Percentiles rank a stretch among this genome's conserved stretches.
phyloP scores from a whole-genome alignment of 2,797 vertebrate species.

The Phyllotis vaccarum region DNA sequence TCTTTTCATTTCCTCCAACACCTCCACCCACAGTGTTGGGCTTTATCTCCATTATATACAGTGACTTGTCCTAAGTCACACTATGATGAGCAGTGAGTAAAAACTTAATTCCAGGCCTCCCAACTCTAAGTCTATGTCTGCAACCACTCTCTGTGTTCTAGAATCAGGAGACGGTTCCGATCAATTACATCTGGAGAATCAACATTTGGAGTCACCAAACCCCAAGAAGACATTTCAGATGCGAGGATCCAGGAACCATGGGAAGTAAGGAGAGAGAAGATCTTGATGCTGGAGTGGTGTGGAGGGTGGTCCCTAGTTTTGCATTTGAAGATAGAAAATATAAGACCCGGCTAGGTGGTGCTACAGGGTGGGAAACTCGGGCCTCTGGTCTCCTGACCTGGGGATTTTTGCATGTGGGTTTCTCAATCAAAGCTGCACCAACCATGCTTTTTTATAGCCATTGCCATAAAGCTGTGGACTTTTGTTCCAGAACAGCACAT shows the following conservation, averaged over 20 bases:
- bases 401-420: conserved; percentile 58
- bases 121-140: not conserved
- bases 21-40: rapidly evolving
- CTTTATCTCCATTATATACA: not conserved
- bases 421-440: conserved; percentile 76
- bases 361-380: conserved; percentile 38
- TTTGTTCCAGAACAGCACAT: conserved; percentile 83
- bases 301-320: not conserved
- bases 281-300: not conserved
- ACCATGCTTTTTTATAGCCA: conserved; percentile 73
- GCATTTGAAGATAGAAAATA: not conserved
- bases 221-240: not conserved
- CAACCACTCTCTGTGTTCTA: not conserved
- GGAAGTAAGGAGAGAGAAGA: not conserved
- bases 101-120: not conserved
- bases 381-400: conserved; percentile 36
- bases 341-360: not conserved
- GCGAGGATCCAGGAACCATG: not conserved
- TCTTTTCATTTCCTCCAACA: not conserved
- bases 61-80: not conserved
- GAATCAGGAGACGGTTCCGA: not conserved
- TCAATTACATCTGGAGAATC: not conserved
- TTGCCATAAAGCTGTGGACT: conserved; percentile 83
- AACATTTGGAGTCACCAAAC: not conserved
- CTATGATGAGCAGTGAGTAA: not conserved